Base-by-base conservation (phyloP, 2,113 vertebrate species). In the Puffinus mauretanicus region DNA sequence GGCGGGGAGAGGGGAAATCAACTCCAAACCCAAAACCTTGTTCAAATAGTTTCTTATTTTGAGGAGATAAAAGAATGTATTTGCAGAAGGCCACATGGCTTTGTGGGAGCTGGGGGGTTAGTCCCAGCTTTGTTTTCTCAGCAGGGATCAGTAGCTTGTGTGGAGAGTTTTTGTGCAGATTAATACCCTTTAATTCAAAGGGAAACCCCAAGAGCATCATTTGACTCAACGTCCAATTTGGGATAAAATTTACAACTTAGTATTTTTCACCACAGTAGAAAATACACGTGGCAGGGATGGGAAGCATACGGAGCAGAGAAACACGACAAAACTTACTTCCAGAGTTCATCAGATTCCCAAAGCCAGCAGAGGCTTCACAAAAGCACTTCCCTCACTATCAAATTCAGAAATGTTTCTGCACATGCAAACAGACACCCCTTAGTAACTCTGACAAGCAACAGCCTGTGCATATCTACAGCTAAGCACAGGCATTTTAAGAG, bases 1-100 rank as follows among this genome's bases (percentile, higher is more conserved):
- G 0, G 1, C 1, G 2, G 2, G 3, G 0, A 0, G 2, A 3
- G 13, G 3, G 1, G 16, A 7, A 77, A 51, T 38, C 29, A 69
- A 49, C 10, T 6, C n/a, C 10, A 52, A 29, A 11, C 26, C 4
- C 4, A 21, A 38, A 34, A 44, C 5, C 20, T 46, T 32, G 3
- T 46, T 75, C 21, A 38, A 3, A 16, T 2, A 24, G 2, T 38
- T 79, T 16, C 22, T 54, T 69, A 29, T 54, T 93, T 46, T 70
- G 17, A 91, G 20, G 14, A 6, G 3, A 7, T 22, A 42, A 72
- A 88, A 44, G 3, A 40, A 17, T 5, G 0, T 18, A 42, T 38
- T 72, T 82, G 26, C 54, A 73, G 44, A 18, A 54, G 6, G 22
- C 7, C 25, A 24, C 8, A 0, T 8, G 4, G 34, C 17, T 77